These are phyloP conservation scores for Scaptomyza montana DNA, from an alignment of 1,140 invertebrate species.

Conservation along the genomic window DNA sequence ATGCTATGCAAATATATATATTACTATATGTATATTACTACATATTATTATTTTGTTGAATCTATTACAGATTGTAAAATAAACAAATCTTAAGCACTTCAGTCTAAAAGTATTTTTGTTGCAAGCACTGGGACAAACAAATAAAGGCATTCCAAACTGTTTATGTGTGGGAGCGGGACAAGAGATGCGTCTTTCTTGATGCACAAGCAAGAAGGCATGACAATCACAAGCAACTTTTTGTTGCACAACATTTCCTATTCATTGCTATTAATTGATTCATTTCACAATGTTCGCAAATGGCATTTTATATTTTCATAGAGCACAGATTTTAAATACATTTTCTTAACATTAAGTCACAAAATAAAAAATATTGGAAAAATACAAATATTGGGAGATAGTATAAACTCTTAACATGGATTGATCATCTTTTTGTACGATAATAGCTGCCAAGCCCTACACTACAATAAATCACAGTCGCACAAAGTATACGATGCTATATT, in stretches of 20 bases:
- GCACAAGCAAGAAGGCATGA: background rate
- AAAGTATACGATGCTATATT: too few relatives aligned
- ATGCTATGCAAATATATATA: background rate
- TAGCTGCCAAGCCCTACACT: too few relatives aligned
- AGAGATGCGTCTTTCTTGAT: background rate
- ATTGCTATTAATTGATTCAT: background rate
- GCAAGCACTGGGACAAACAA: background rate
- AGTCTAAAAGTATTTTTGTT: background rate
- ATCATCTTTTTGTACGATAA: too few relatives aligned
- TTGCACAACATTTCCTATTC: constrained; percentile 1
- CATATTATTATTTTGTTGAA: background rate
- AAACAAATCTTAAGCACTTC: background rate
- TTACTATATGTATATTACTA: background rate
- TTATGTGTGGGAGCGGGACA: background rate
- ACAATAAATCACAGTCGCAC: too few relatives aligned
- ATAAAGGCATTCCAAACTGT: too few relatives aligned
- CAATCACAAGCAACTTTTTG: background rate
- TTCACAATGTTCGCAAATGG: too few relatives aligned
- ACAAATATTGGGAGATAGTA: too few relatives aligned
- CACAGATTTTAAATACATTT: too few relatives aligned
- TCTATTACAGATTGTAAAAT: background rate
- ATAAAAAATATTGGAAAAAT: too few relatives aligned
- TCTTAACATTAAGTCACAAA: too few relatives aligned
- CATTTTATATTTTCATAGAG: too few relatives aligned
- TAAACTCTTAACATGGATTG: too few relatives aligned